Evolutionary conservation across 2,797 vertebrate species (phyloP), one percentile per base, ranked within the genome.

Genomic region (Pelodytes ibericus): DNA sequence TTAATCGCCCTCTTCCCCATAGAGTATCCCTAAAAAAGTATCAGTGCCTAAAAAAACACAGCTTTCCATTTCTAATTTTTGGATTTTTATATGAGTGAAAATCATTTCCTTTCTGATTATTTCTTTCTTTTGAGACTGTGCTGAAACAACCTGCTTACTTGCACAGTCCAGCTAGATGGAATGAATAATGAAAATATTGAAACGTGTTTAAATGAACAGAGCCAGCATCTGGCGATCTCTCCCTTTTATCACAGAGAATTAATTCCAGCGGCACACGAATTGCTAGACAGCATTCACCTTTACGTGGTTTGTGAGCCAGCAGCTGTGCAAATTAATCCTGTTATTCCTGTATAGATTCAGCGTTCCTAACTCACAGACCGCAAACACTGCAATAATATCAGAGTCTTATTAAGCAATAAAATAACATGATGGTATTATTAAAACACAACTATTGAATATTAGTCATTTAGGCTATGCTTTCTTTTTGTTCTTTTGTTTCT

Each of bases 171-270:
- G 3, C 49, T 1, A 24, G 3, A 16, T 0, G 3, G n/a, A 20
- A 20, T 53, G n/a, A 22, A 53, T 53, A 53, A 53, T 22, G 49
- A 24, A 26, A 24, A 58, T 58, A 58, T 27, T 58, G 24, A 6
- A 58, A 24, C 56, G 4, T 27, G 22, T 58, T 26, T 27, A 26
- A 16, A 27, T 26, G 11, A 58, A 58, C 27, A 44, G 41, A 16
- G 18, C 1, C 41, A 44, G 25, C 56, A 58, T 58, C 56, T 58
- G 56, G 56, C 4, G 56, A 13, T 26, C 11, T 8, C 56, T 26
- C 25, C 56, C 11, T 58, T 22, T 58, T 58, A 58, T 58, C 25
- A 58, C 11, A 24, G 56, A 27, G 56, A 58, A 58, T 58, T 44
- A 44, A 44, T 44, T 25, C n/a, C 22, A 56, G 51, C 51, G 22